Percentiles rank a stretch among this genome's conserved stretches.
Conservation (phyloP, 2,888 invertebrate genomes). For the Cerastis rubricosa region DNA sequence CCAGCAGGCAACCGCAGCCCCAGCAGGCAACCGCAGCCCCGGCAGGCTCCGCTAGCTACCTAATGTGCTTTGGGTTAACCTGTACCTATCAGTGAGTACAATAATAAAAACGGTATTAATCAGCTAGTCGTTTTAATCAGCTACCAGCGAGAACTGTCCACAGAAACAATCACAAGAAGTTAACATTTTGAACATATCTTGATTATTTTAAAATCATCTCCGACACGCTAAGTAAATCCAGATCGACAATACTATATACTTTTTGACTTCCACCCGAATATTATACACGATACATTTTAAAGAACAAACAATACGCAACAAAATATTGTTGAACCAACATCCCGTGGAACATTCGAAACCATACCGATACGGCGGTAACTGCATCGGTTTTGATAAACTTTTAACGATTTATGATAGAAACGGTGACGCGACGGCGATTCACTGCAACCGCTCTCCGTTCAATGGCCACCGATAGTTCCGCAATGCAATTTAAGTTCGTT, state of each 20-base stretch:
- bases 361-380: constrained; percentile 48
- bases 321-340: constrained; percentile 55
- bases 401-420: constrained; percentile 80
- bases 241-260: neutral
- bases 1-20: too few species aligned
- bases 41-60: too few species aligned
- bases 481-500: constrained; percentile 75
- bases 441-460: constrained; percentile 64
- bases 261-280: constrained; percentile 7
- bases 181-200: neutral
- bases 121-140: too few species aligned
- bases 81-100: too few species aligned
- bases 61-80: too few species aligned
- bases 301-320: constrained; percentile 28
- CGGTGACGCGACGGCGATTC: constrained; percentile 67
- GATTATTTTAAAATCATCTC: neutral
- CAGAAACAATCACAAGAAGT: too few species aligned
- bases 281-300: constrained; percentile 35
- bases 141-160: too few species aligned
- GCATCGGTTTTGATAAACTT: constrained; percentile 76
- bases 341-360: constrained; percentile 60
- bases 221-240: neutral
- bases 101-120: too few species aligned
- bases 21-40: too few species aligned
- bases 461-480: constrained; percentile 64